Evolutionary conservation across 35 echinoderm and acorn worm genomes (phyloP).

Genomic region (Amphiura filiformis): DNA sequence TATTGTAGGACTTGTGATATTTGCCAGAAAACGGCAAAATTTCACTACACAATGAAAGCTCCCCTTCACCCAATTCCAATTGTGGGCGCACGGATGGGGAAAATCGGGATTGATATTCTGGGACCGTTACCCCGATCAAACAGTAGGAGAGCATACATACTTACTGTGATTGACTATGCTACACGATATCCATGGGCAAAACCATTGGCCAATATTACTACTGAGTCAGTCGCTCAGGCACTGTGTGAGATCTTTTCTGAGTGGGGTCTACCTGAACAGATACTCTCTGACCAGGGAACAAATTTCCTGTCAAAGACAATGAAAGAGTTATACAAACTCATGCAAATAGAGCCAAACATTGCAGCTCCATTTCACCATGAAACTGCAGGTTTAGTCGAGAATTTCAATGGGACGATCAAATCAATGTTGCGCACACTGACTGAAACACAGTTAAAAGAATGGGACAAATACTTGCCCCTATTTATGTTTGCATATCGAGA

Average conservation of each 20-base stretch:
- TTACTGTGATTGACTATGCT: neutral
- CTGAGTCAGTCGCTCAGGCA: neutral
- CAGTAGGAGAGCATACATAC: neutral
- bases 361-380: neutral
- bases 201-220: neutral
- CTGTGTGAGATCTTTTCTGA: neutral
- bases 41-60: neutral
- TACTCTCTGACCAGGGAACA: neutral
- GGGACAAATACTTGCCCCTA: conserved; percentile 21
- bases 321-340: neutral
- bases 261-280: neutral
- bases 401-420: conserved; percentile 16
- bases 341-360: neutral
- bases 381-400: neutral
- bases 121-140: neutral
- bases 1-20: neutral
- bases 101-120: neutral
- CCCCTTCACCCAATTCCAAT: neutral
- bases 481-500: conserved; percentile 21
- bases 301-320: neutral
- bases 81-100: neutral
- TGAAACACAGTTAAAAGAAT: neutral
- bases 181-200: neutral
- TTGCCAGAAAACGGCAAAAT: neutral
- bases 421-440: neutral